phyloP scores from a whole-genome alignment of 2,113 vertebrate genomes.

The Halichoeres trimaculatus region DNA sequence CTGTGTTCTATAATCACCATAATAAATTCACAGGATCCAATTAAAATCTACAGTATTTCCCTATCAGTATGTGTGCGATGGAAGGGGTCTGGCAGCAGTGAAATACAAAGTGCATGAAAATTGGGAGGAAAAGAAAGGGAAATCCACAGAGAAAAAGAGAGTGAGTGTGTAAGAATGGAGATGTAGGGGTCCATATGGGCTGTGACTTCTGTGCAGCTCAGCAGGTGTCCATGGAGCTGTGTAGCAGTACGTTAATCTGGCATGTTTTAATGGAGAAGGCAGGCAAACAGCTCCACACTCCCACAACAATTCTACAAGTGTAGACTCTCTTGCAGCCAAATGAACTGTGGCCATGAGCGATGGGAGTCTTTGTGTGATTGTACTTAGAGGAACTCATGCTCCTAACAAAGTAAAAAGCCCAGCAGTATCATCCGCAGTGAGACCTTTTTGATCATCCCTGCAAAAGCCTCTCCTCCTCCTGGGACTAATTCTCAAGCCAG shows the following conservation, averaged over 20 bases:
- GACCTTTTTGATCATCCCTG: slow-evolving; percentile 24
- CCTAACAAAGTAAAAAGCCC: slow-evolving; percentile 6
- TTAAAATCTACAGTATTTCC: slow-evolving; percentile 37
- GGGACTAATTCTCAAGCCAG: neutral
- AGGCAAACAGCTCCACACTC: slow-evolving; percentile 48
- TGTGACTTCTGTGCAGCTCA: slow-evolving; percentile 50
- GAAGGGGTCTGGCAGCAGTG: neutral
- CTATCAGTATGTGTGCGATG: slow-evolving; percentile 5
- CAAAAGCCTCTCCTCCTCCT: slow-evolving; percentile 5
- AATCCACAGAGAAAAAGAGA: slow-evolving; percentile 10
- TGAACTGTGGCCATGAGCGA: slow-evolving; percentile 33
- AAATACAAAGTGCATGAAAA: slow-evolving; percentile 6
- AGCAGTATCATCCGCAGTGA: slow-evolving; percentile 7
- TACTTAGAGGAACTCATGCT: neutral
- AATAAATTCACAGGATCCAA: slow-evolving; percentile 48
- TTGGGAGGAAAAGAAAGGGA: neutral
- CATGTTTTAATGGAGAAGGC: slow-evolving; percentile 72
- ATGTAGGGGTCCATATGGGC: slow-evolving; percentile 43
- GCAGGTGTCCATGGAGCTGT: slow-evolving; percentile 56
- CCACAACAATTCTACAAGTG: slow-evolving; percentile 47
- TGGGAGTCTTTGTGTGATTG: slow-evolving; percentile 24
- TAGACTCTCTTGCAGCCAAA: slow-evolving; percentile 61
- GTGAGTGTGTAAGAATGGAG: slow-evolving; percentile 1
- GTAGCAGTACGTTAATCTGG: slow-evolving; percentile 64
- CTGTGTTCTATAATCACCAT: slow-evolving; percentile 31